These are phyloP conservation scores for Steinernema khuongi DNA, from an alignment of 1,140 invertebrate species.

Conservation along the genomic window DNA sequence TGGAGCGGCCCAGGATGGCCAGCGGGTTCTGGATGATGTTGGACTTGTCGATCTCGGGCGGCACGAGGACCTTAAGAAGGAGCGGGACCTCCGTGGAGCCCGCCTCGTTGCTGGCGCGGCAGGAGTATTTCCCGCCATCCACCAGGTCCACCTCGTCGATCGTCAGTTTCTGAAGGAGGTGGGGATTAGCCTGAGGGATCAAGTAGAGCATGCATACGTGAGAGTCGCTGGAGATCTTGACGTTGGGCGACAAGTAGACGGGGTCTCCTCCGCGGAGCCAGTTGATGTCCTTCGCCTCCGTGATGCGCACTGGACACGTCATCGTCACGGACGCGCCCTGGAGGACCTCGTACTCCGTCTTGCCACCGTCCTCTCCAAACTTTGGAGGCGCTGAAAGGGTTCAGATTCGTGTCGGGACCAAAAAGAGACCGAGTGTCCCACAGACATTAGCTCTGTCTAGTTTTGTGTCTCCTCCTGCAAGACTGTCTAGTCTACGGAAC, in stretches of 20 bases:
- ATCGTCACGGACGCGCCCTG: slow-evolving; percentile 33
- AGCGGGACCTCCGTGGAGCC: slow-evolving; percentile 60
- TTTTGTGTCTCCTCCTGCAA: too few relatives aligned
- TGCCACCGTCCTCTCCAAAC: slow-evolving; percentile 47
- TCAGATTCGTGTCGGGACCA: background rate
- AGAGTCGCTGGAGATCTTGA: slow-evolving; percentile 42
- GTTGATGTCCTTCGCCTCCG: slow-evolving; percentile 31
- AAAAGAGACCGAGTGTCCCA: too few relatives aligned
- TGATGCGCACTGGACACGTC: slow-evolving; percentile 48
- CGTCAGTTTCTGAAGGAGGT: slow-evolving; percentile 50
- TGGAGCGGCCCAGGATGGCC: slow-evolving; percentile 57
- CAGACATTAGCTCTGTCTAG: too few relatives aligned
- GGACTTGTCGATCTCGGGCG: slow-evolving; percentile 63
- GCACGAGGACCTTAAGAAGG: slow-evolving; percentile 60
- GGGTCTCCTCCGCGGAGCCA: slow-evolving; percentile 49
- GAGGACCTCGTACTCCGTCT: slow-evolving; percentile 51
- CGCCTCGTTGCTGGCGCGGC: slow-evolving; percentile 60
- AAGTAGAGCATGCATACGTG: slow-evolving; percentile 28
- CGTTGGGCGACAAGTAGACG: slow-evolving; percentile 41
- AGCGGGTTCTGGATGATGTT: slow-evolving; percentile 60
- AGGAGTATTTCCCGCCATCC: slow-evolving; percentile 61
- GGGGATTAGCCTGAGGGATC: background rate
- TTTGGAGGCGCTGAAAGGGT: slow-evolving; percentile 60
- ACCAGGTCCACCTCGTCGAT: slow-evolving; percentile 46
- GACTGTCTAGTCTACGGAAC: too few relatives aligned